Evolutionary conservation across 2,113 vertebrate genomes (phyloP).

Genomic region (Psilopsiagon aurifrons): DNA sequence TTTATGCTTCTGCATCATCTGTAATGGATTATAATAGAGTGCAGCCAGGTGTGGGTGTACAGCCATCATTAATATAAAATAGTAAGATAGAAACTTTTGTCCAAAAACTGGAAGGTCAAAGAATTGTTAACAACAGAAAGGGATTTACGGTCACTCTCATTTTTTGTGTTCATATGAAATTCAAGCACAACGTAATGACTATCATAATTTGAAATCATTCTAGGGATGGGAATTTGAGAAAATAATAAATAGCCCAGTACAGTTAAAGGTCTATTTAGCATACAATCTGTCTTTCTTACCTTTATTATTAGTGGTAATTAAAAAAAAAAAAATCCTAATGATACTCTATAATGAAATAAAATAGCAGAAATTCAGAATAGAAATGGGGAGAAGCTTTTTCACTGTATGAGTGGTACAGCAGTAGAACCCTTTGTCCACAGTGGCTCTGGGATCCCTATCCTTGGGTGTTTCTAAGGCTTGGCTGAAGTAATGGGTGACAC

Average conservation of each 20-base stretch:
- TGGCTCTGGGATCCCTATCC: not conserved
- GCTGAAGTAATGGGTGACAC: not conserved
- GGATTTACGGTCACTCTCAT: not conserved
- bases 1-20: not conserved
- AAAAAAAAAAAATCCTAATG: not conserved
- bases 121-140: not conserved
- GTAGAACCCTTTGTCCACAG: not conserved
- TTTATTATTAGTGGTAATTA: not conserved
- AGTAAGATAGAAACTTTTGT: not conserved
- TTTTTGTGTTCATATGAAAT: not conserved
- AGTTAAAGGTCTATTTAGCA: not conserved
- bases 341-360: not conserved
- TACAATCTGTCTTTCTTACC: not conserved
- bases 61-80: not conserved
- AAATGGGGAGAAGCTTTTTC: not conserved
- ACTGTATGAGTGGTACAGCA: not conserved
- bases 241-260: not conserved
- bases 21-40: not conserved
- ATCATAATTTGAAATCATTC: not conserved
- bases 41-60: not conserved
- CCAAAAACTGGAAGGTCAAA: not conserved
- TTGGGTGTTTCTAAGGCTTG: not conserved
- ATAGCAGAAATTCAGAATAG: not conserved
- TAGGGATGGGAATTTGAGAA: not conserved
- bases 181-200: not conserved